Percentiles rank a stretch among this genome's conserved stretches.
These are phyloP conservation scores for Piprites chloris DNA, from an alignment of 2,113 vertebrate species.

Conservation along the genomic window DNA sequence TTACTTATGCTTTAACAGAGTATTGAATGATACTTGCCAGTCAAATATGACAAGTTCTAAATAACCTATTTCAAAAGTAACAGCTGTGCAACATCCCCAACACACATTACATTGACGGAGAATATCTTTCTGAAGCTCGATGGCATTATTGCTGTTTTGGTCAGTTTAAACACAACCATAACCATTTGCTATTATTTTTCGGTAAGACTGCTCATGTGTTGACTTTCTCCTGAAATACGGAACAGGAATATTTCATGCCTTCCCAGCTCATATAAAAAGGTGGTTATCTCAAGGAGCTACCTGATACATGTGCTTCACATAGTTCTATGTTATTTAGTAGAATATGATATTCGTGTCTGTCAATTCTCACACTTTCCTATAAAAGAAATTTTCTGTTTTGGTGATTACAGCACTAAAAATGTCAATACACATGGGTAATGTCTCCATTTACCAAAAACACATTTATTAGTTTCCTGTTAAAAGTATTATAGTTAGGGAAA, in stretches of 20 bases:
- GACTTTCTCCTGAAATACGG: constrained; percentile 4
- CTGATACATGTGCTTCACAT: neutral
- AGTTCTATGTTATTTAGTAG: constrained; percentile 5
- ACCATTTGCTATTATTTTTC: neutral
- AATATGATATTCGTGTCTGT: neutral
- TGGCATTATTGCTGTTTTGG: neutral
- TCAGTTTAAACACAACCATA: constrained; percentile 1
- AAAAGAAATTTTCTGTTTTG: neutral
- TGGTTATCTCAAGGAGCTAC: neutral
- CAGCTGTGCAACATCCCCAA: neutral
- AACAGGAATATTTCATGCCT: neutral
- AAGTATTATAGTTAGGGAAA: neutral
- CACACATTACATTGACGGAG: neutral
- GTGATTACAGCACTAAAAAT: neutral
- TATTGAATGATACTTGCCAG: neutral
- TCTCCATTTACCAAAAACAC: neutral
- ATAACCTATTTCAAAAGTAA: neutral
- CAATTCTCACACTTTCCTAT: neutral
- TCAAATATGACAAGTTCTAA: neutral
- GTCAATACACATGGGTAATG: neutral
- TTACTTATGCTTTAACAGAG: neutral
- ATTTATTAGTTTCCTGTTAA: neutral
- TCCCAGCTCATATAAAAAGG: neutral
- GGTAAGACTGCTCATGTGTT: neutral
- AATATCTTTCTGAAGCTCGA: neutral